Conservation (phyloP, 2,113 vertebrate genomes). For the Epinephelus cyanopodus region DNA sequence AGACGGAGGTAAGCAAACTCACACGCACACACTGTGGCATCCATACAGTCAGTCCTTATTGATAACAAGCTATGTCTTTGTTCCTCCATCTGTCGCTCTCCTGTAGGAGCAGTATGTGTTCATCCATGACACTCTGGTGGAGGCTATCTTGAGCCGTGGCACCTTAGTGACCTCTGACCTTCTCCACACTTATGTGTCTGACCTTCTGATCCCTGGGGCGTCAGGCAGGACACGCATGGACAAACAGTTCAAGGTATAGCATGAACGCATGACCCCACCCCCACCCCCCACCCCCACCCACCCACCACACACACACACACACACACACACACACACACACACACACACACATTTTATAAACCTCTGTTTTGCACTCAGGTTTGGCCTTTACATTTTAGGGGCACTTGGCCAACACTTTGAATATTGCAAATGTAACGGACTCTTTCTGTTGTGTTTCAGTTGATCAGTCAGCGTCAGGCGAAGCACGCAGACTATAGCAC, state of each 20-base stretch:
- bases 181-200: conserved; percentile 93
- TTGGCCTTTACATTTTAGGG: background rate
- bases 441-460: conserved; percentile 78
- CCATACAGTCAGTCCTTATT: too few species aligned
- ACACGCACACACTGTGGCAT: background rate
- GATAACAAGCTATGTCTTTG: background rate
- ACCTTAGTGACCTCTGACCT: conserved; percentile 91
- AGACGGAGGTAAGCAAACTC: conserved; percentile 91
- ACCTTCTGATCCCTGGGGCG: conserved; percentile 91
- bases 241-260: conserved; percentile 93
- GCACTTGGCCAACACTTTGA: background rate
- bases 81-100: background rate
- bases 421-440: background rate
- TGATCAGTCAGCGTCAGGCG: conserved; percentile 92
- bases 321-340: too few species aligned
- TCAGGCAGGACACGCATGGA: conserved; percentile 93
- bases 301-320: too few species aligned
- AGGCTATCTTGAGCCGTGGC: conserved; percentile 93
- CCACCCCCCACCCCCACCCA: too few species aligned
- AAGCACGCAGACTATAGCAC: conserved; percentile 94
- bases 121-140: conserved; percentile 94
- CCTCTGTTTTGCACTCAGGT: background rate
- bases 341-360: background rate
- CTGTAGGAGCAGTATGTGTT: conserved; percentile 96
- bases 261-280: too few species aligned